Conservation (phyloP, 2,888 invertebrate species). For the Adela reaumurella region DNA sequence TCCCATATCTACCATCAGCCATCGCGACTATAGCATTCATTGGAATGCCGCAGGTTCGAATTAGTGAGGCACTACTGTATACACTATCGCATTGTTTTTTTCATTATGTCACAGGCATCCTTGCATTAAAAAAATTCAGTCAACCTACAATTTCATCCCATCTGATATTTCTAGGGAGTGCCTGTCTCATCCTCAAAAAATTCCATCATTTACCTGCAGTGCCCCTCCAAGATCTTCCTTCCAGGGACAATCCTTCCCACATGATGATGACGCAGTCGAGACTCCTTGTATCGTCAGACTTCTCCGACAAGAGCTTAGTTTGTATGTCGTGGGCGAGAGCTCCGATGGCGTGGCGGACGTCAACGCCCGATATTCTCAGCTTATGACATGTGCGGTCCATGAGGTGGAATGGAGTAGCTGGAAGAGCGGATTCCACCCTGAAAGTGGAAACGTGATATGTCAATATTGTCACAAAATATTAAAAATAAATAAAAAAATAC, state of each 20-base stretch:
- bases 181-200: too few species aligned
- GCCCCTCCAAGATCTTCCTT: neutral
- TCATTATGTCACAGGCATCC: slow-evolving; percentile 6
- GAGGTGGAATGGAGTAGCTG: slow-evolving; percentile 49
- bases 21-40: too few species aligned
- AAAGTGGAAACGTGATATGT: slow-evolving; percentile 14
- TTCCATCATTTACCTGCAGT: neutral
- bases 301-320: slow-evolving; percentile 59
- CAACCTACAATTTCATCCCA: too few species aligned
- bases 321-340: slow-evolving; percentile 61
- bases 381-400: slow-evolving; percentile 35
- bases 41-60: too few species aligned
- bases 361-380: slow-evolving; percentile 62
- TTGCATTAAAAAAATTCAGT: slow-evolving; percentile 10
- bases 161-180: too few species aligned
- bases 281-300: slow-evolving; percentile 78
- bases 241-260: neutral
- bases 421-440: slow-evolving; percentile 57
- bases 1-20: too few species aligned
- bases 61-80: too few species aligned
- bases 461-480: too few species aligned
- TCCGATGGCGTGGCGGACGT: slow-evolving; percentile 62
- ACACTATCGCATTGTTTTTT: too few species aligned
- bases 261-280: slow-evolving; percentile 32
- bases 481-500: too few species aligned